Conservation (phyloP, 2,888 invertebrate genomes). For the Cristatella mucedo region DNA sequence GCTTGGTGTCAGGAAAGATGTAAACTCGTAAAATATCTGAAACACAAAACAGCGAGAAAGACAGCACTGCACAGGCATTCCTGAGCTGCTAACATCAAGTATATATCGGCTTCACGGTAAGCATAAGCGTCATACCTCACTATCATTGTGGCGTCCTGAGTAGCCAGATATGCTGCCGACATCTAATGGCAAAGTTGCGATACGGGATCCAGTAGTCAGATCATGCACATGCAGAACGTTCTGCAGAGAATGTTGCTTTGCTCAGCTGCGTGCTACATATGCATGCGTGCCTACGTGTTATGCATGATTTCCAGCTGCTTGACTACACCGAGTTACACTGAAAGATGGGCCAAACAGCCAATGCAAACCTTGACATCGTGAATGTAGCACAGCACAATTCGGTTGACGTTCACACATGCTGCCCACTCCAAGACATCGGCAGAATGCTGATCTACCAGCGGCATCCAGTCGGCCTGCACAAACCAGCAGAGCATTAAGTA, state of each 20-base stretch:
- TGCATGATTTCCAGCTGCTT: too few relatives aligned
- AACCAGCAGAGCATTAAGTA: too few relatives aligned
- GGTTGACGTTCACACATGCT: slow-evolving; percentile 62
- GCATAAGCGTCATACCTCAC: too few relatives aligned
- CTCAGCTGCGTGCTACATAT: too few relatives aligned
- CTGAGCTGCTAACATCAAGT: too few relatives aligned
- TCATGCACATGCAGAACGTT: slow-evolving; percentile 66
- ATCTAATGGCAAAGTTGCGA: slow-evolving; percentile 60
- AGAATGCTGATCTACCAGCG: slow-evolving; percentile 64
- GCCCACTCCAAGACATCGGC: slow-evolving; percentile 81
- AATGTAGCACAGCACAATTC: slow-evolving; percentile 71
- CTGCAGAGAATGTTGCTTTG: slow-evolving; percentile 47
- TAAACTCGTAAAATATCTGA: slow-evolving; percentile 74
- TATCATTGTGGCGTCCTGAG: slow-evolving; percentile 68
- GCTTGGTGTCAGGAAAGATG: slow-evolving; percentile 77
- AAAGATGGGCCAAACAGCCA: too few relatives aligned
- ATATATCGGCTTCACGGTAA: too few relatives aligned
- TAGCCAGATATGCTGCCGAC: slow-evolving; percentile 72
- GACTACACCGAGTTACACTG: too few relatives aligned
- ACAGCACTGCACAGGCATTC: too few relatives aligned
- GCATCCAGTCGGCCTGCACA: slow-evolving; percentile 64
- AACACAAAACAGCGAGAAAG: slow-evolving; percentile 14
- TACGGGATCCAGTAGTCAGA: slow-evolving; percentile 52
- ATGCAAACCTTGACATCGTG: slow-evolving; percentile 75
- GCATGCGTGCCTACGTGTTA: too few relatives aligned